These are phyloP conservation scores for Esox lucius DNA, from an alignment of 2,797 vertebrate genomes.

Conservation along the genomic window DNA sequence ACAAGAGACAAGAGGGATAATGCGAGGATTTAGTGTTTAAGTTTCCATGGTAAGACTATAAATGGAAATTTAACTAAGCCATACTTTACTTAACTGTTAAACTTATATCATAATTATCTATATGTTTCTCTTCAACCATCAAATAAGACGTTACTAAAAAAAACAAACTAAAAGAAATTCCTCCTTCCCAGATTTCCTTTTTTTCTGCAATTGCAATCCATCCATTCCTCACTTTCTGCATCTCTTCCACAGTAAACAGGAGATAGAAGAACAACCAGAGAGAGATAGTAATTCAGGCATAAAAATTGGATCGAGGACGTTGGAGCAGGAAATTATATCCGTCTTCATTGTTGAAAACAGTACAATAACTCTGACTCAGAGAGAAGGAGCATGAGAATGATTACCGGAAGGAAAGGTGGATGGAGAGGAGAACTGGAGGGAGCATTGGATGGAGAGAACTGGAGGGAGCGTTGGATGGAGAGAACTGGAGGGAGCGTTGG, in stretches of 20 bases:
- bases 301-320: conserved; percentile 33
- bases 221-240: conserved; percentile 30
- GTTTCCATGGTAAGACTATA: neutral
- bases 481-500: neutral
- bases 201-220: conserved; percentile 12
- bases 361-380: conserved; percentile 21
- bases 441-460: too few relatives aligned
- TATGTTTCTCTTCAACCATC: conserved; percentile 31
- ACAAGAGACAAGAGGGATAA: conserved; percentile 8
- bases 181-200: neutral
- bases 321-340: conserved; percentile 28
- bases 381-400: conserved; percentile 33
- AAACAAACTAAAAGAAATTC: conserved; percentile 38
- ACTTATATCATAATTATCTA: neutral
- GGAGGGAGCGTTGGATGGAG: too few relatives aligned
- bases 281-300: conserved; percentile 48
- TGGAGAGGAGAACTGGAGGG: too few relatives aligned
- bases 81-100: conserved; percentile 18
- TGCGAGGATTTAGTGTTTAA: neutral
- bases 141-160: conserved; percentile 31
- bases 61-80: too few relatives aligned
- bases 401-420: conserved; percentile 28
- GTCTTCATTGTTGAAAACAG: conserved; percentile 38
- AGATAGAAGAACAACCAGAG: conserved; percentile 24
- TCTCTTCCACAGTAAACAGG: conserved; percentile 35